Conservation (phyloP, 2,113 vertebrate genomes). For the Pelecanoides urinatrix region DNA sequence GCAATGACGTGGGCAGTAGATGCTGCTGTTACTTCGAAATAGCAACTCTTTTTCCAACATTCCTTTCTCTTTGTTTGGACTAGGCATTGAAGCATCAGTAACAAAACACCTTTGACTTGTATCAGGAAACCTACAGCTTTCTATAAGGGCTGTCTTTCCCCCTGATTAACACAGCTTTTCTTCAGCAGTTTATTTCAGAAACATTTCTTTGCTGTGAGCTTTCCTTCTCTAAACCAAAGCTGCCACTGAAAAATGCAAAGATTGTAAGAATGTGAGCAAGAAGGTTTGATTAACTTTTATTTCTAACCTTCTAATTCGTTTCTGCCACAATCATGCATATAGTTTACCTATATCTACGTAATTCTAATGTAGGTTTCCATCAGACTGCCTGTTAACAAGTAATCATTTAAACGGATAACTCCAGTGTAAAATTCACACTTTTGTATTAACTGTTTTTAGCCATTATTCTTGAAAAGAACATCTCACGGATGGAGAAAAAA, state of each 20-base stretch:
- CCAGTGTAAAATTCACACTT: not conserved
- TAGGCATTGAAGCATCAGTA: not conserved
- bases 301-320: not conserved
- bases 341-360: not conserved
- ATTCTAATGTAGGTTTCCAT: not conserved
- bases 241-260: not conserved
- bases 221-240: not conserved
- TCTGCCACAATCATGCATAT: not conserved
- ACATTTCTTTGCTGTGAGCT: not conserved
- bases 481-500: not conserved
- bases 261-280: not conserved
- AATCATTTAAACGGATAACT: not conserved
- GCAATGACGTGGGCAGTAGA: not conserved
- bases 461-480: not conserved
- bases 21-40: not conserved
- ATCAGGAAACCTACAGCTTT: not conserved
- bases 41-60: not conserved
- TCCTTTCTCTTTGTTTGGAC: not conserved
- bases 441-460: not conserved
- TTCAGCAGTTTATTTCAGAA: not conserved
- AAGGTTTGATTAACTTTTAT: not conserved
- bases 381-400: not conserved
- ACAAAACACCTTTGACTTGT: not conserved
- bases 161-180: not conserved
- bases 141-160: not conserved